These are phyloP conservation scores for Vipera ursinii DNA, from an alignment of 2,797 vertebrate species.

Conservation along the genomic window DNA sequence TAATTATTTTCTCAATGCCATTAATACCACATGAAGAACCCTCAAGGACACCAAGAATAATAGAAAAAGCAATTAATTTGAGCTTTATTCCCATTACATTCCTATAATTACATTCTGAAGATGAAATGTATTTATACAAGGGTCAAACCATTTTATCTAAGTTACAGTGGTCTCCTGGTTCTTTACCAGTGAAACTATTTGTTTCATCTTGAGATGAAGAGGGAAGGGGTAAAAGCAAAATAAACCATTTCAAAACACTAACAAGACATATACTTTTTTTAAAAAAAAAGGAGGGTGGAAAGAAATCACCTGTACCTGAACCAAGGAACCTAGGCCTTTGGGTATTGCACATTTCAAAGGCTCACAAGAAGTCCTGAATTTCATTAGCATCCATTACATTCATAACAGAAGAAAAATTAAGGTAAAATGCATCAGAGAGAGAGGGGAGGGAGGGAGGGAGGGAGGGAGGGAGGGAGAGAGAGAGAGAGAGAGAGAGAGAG, in stretches of 20 bases:
- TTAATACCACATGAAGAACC: constrained; percentile 49
- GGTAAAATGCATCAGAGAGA: not conserved
- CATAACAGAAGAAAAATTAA: not conserved
- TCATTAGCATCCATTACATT: constrained; percentile 23
- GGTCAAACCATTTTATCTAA: constrained; percentile 40
- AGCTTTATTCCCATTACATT: constrained; percentile 59
- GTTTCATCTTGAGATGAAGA: constrained; percentile 3
- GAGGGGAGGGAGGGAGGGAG: too few relatives aligned
- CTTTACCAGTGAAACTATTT: constrained; percentile 33
- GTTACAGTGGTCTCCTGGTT: constrained; percentile 33
- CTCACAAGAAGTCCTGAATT: constrained; percentile 22
- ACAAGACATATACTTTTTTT: constrained; percentile 9
- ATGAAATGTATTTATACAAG: constrained; percentile 52
- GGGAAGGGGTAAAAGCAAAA: not conserved
- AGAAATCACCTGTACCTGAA: constrained; percentile 28
- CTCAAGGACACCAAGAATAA: constrained; percentile 47
- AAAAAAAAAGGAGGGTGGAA: not conserved
- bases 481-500: not conserved
- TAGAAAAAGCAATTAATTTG: constrained; percentile 58
- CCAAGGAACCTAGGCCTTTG: not conserved
- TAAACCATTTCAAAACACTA: constrained; percentile 30
- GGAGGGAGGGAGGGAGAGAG: not conserved
- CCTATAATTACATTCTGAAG: constrained; percentile 59
- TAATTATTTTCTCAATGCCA: constrained; percentile 30
- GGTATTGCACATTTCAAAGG: constrained; percentile 26